Evolutionary conservation across 2,113 vertebrate genomes (phyloP).

Genomic region (Geococcyx californianus): DNA sequence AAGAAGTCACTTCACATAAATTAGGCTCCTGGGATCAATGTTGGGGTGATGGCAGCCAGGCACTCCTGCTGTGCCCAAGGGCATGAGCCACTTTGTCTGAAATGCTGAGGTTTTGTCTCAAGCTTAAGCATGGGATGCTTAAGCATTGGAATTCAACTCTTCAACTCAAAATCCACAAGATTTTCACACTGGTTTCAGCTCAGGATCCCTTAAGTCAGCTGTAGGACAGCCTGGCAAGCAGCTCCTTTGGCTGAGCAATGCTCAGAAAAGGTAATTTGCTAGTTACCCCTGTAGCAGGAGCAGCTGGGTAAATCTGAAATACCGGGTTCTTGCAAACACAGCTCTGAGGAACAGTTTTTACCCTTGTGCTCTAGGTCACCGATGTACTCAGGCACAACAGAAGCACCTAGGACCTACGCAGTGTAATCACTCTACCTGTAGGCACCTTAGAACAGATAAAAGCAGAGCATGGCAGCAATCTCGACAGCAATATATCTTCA

Average conservation of each 20-base stretch:
- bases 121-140: not conserved
- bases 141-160: not conserved
- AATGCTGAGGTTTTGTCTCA: not conserved
- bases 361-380: not conserved
- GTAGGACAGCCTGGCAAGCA: not conserved
- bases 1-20: not conserved
- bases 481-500: not conserved
- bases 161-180: not conserved
- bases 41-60: rapidly evolving
- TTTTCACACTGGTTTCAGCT: not conserved
- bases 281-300: not conserved
- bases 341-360: not conserved
- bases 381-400: rapidly evolving
- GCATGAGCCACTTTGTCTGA: not conserved
- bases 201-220: not conserved
- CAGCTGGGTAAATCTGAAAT: not conserved
- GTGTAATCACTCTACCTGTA: not conserved
- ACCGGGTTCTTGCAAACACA: rapidly evolving
- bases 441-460: not conserved
- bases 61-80: rapidly evolving
- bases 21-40: not conserved
- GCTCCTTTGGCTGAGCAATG: not conserved
- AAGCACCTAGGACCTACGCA: not conserved
- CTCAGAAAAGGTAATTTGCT: not conserved
- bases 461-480: not conserved